Conservation (phyloP, 2,888 invertebrate genomes). For the Drosophila neoperkinsi region DNA sequence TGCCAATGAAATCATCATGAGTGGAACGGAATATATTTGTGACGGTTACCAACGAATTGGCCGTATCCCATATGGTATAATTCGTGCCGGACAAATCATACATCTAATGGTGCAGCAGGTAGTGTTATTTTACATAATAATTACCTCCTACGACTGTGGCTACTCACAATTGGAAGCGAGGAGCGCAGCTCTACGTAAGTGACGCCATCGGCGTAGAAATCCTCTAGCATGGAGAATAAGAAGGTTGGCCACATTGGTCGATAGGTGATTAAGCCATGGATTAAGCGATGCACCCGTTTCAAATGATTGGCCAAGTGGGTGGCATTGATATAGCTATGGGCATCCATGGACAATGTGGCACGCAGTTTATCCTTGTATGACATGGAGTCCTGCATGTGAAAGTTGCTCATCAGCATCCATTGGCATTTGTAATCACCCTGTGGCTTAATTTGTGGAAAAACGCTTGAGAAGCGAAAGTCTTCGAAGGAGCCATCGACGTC, state of each 20-base stretch:
- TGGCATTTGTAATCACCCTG: constrained; percentile 49
- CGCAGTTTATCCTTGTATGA: constrained; percentile 84
- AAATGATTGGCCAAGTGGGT: constrained; percentile 87
- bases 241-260: constrained; percentile 88
- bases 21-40: constrained; percentile 86
- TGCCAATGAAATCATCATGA: constrained; percentile 88
- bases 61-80: constrained; percentile 86
- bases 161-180: constrained; percentile 86
- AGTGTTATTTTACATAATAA: not conserved
- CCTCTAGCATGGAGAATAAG: constrained; percentile 87
- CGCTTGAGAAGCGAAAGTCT: constrained; percentile 50
- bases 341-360: constrained; percentile 24
- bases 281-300: constrained; percentile 86
- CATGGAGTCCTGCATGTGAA: constrained; percentile 17
- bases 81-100: constrained; percentile 88
- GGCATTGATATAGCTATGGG: constrained; percentile 85
- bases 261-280: constrained; percentile 87
- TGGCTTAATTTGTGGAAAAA: constrained; percentile 20
- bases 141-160: not conserved
- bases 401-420: constrained; percentile 64
- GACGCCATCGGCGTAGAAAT: constrained; percentile 88
- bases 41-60: constrained; percentile 86
- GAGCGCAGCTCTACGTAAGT: constrained; percentile 89
- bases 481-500: constrained; percentile 30
- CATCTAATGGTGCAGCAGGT: constrained; percentile 69